A percentile compares a stretch with the other conserved stretches of the same genome.
Evolutionary conservation across 2,888 invertebrate species (phyloP).

Genomic region (Tiliacea aurago): DNA sequence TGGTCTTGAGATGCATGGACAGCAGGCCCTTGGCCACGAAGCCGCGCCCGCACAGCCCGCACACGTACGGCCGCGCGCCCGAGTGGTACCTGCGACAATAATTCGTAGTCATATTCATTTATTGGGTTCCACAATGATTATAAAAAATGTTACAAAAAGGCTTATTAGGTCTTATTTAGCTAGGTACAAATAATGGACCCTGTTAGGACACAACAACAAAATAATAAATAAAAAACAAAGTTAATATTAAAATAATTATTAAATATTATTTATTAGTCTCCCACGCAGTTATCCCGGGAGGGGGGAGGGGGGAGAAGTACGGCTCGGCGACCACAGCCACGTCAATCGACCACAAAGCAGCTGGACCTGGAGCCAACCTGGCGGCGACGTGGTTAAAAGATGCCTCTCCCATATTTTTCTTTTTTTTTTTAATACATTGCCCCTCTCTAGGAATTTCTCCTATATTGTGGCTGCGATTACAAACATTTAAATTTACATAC

Average conservation of each 20-base stretch:
- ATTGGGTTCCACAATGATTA: not conserved
- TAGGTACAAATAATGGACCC: not conserved
- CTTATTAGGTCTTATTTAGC: not conserved
- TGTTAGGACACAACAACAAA: not conserved
- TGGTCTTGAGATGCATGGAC: slow-evolving; percentile 91
- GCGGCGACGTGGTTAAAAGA: too few relatives aligned
- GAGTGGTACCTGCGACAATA: slow-evolving; percentile 86
- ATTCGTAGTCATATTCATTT: not conserved
- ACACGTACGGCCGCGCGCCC: slow-evolving; percentile 91
- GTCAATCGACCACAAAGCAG: too few relatives aligned
- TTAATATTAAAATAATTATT: not conserved
- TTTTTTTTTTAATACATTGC: too few relatives aligned
- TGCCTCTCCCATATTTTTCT: too few relatives aligned
- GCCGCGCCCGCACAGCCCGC: slow-evolving; percentile 91
- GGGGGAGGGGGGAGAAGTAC: too few relatives aligned
- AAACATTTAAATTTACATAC: too few relatives aligned
- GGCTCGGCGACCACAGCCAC: too few relatives aligned
- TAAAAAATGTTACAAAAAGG: not conserved
- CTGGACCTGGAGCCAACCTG: too few relatives aligned
- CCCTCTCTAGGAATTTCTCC: too few relatives aligned
- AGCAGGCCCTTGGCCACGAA: slow-evolving; percentile 92
- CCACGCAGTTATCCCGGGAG: too few relatives aligned
- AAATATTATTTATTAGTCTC: too few relatives aligned
- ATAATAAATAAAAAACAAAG: not conserved
- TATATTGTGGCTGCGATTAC: too few relatives aligned